A percentile compares a stretch with the other conserved stretches of the same genome.
These are phyloP conservation scores for Drosophila phalerata DNA, from an alignment of 2,888 invertebrate genomes.

Conservation along the genomic window DNA sequence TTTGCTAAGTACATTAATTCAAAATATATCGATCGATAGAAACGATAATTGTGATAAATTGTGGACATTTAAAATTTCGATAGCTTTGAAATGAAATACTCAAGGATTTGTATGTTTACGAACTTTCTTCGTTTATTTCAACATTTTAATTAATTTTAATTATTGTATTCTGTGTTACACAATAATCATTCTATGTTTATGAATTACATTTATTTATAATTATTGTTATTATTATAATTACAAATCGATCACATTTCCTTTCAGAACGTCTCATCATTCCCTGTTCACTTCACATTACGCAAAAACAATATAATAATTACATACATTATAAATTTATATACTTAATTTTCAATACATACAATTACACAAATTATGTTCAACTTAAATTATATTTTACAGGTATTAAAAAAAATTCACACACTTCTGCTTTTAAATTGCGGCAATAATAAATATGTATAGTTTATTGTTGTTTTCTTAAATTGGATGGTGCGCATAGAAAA, in stretches of 20 bases:
- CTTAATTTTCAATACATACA: constrained; percentile 42
- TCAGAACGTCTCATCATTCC: constrained; percentile 75
- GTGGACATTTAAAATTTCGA: neutral
- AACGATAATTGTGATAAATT: neutral
- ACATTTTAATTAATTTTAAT: constrained; percentile 60
- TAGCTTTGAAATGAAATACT: neutral
- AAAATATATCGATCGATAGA: neutral
- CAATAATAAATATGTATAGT: constrained; percentile 46
- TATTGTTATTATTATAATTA: constrained; percentile 69
- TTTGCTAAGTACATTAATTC: too few relatives aligned
- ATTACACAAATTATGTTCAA: constrained; percentile 38
- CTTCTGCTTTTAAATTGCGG: constrained; percentile 19
- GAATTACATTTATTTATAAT: constrained; percentile 61
- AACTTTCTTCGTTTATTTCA: constrained; percentile 53
- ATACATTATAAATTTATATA: constrained; percentile 46
- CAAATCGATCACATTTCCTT: constrained; percentile 84
- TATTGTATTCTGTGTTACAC: constrained; percentile 70
- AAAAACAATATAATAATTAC: constrained; percentile 53
- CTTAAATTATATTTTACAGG: constrained; percentile 43
- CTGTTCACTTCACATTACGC: constrained; percentile 61
- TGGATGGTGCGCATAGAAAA: constrained; percentile 28
- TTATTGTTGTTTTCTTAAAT: constrained; percentile 16
- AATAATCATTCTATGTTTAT: constrained; percentile 67
- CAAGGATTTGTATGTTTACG: constrained; percentile 17
- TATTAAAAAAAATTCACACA: constrained; percentile 35